These are phyloP conservation scores for Rhincodon typus DNA, from an alignment of 2,797 vertebrate species.

Conservation along the genomic window DNA sequence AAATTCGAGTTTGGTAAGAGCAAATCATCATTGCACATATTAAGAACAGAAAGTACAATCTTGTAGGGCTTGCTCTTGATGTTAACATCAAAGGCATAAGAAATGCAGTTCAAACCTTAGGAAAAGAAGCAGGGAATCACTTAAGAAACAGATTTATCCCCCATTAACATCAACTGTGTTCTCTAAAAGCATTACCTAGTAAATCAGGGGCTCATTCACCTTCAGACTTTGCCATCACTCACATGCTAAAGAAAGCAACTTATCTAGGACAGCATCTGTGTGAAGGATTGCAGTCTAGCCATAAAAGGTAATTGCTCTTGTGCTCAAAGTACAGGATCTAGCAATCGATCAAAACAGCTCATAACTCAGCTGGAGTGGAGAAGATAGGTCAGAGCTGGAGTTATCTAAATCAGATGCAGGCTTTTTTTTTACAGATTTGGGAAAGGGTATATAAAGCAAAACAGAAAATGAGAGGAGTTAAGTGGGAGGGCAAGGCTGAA, in stretches of 20 bases:
- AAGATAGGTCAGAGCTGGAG: not conserved
- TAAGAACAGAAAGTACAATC: not conserved
- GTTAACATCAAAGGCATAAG: not conserved
- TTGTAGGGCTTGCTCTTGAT: not conserved
- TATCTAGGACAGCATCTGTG: not conserved
- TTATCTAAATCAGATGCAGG: not conserved
- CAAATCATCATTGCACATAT: not conserved
- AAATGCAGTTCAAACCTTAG: not conserved
- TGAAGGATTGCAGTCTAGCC: not conserved
- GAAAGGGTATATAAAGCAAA: not conserved
- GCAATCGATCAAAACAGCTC: conserved; percentile 16
- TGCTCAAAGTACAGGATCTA: not conserved
- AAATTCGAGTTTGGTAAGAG: not conserved
- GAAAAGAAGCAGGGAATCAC: not conserved
- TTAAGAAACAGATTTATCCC: not conserved
- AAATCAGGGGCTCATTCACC: not conserved
- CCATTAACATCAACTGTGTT: not conserved
- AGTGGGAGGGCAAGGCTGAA: not conserved
- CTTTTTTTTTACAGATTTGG: not conserved
- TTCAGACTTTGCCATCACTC: not conserved
- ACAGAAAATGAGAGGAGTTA: not conserved
- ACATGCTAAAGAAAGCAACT: not conserved
- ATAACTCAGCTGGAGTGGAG: not conserved
- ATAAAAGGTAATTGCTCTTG: not conserved
- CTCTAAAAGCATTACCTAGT: not conserved